Evolutionary conservation across 2,797 vertebrate species (phyloP).

Genomic region (Sebastes wilsoni): DNA sequence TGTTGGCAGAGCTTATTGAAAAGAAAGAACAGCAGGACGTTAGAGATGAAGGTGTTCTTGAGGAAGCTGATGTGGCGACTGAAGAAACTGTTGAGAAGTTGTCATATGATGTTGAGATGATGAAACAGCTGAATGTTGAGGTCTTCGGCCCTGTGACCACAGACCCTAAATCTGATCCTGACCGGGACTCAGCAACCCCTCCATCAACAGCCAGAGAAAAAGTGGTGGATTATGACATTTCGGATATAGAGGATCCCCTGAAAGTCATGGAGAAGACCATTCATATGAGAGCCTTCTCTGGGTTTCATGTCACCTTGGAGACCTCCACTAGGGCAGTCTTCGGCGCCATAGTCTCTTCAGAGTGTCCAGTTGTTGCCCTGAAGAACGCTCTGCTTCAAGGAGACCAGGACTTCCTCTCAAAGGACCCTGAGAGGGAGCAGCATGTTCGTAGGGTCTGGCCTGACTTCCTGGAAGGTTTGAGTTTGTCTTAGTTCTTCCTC

Average conservation of each 20-base stretch:
- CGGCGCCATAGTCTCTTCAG: not conserved
- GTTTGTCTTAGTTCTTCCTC: constrained; percentile 19
- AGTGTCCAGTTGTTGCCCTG: not conserved
- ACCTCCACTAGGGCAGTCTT: not conserved
- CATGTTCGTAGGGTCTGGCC: constrained; percentile 11
- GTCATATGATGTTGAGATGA: not conserved
- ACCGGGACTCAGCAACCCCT: not conserved
- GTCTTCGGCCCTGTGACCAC: not conserved
- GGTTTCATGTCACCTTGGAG: not conserved
- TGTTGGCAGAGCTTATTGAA: not conserved
- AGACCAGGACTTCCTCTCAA: not conserved
- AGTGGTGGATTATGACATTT: not conserved
- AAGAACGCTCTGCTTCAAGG: not conserved
- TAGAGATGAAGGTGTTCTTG: not conserved
- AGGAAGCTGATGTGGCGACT: not conserved
- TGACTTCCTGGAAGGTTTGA: constrained; percentile 61
- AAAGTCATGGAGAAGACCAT: not conserved
- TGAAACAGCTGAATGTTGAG: not conserved
- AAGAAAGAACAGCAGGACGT: not conserved
- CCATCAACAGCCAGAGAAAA: not conserved
- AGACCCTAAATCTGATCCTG: not conserved
- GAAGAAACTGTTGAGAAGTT: not conserved
- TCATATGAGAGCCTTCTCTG: not conserved
- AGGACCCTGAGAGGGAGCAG: not conserved
- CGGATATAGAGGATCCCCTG: not conserved